Percentiles rank a stretch among this genome's conserved stretches.
Evolutionary conservation across 1,140 invertebrate genomes (phyloP).

Genomic region (Leucophenga varia): DNA sequence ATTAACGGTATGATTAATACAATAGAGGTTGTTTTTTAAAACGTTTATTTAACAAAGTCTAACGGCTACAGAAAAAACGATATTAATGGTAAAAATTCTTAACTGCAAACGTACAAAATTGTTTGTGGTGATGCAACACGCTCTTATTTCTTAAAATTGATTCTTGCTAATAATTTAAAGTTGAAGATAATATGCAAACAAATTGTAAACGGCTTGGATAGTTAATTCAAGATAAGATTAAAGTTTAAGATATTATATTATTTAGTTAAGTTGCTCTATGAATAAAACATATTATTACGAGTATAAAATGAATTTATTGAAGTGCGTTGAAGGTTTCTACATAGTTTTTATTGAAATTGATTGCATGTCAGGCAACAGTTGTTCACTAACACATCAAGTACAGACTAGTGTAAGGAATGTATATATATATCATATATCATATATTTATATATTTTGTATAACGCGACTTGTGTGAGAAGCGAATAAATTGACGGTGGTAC

Average conservation of each 20-base stretch:
- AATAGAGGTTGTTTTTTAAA: slow-evolving; percentile 11
- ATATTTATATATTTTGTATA: slow-evolving; percentile 24
- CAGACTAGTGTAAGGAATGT: slow-evolving; percentile 25
- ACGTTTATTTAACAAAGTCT: slow-evolving; percentile 40
- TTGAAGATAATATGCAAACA: no score
- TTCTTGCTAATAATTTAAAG: no score
- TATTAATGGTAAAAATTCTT: slow-evolving; percentile 32
- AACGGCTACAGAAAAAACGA: slow-evolving; percentile 35
- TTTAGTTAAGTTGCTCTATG: no score
- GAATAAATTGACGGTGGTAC: slow-evolving; percentile 52
- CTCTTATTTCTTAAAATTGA: no score
- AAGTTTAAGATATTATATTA: no score
- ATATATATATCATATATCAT: slow-evolving; percentile 30
- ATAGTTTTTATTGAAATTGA: no score
- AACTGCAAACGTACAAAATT: slow-evolving; percentile 20
- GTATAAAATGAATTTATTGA: no score
- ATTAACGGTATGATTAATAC: slow-evolving; percentile 16
- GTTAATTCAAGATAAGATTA: no score
- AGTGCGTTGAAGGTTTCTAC: no score
- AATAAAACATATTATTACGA: no score
- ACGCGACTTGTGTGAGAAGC: slow-evolving; percentile 48
- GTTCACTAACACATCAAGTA: slow-evolving; percentile 21
- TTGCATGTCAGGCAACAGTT: slow-evolving; percentile 9
- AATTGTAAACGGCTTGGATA: no score
- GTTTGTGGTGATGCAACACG: no score